Base-by-base conservation (phyloP, 2,888 invertebrate genomes). In the Neoitamus cyanurus region DNA sequence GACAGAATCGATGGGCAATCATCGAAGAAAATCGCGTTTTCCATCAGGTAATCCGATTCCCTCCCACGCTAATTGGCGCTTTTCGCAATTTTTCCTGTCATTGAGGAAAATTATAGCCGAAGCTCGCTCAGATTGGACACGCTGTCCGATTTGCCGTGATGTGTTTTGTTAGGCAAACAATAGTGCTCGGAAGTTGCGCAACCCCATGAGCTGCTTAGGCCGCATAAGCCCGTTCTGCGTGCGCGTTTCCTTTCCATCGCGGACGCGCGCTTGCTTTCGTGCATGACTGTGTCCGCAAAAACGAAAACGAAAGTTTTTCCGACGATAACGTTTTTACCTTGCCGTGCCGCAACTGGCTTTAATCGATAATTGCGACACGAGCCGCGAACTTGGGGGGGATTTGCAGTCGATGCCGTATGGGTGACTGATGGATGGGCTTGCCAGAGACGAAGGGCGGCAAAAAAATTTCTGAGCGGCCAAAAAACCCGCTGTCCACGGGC, bases 251-350 rank as follows among this genome's bases (percentile, higher is more conserved):
- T 34, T 15, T 72, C 36, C 73, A n/a, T 9, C 36, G 34, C 31
- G 31, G n/a, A 36, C 34, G 30, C 31, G 30, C 30, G 34, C 15
- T 15, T 34, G 28, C 31, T 46, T 78, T 58, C 48, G 48, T 78
- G 48, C 78, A 31, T 80, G 68, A 68, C 58, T 58, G 68, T 7
- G 34, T 80, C 13, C 80, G 80, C 58, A 31, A 80, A 58, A 48
- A 34, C 46, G 58, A 48, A 58, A 80, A 48, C 28, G 80, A 80
- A 80, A 58, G 80, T 80, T 80, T 80, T 58, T 30, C 25, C 15
- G 73, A 15, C 7, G 9, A 20, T 36, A 20, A 36, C 11, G 36
- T 73, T 34, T 20, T 36, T n/a, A 31, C 34, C 20, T 36, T n/a
- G 30, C 20, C 36, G 9, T 37, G 36, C 36, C 36, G 15, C 20